Evolutionary conservation across 2,888 invertebrate genomes (phyloP).

Genomic region (Cerceris ruficornis): DNA sequence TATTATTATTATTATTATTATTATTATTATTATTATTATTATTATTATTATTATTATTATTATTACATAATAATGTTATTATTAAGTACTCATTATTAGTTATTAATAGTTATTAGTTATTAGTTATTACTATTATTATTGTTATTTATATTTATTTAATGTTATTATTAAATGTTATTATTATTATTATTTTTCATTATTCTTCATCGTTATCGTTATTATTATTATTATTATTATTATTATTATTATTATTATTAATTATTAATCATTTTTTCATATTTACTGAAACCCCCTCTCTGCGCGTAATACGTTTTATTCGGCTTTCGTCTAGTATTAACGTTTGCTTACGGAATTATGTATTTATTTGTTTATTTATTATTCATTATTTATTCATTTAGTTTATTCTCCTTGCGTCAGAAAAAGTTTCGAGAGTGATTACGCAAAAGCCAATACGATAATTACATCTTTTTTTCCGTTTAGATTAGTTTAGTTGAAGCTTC

Average conservation of each 20-base stretch:
- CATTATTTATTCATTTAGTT: conserved; percentile 49
- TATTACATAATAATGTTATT: conserved; percentile 47
- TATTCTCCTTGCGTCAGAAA: conserved; percentile 61
- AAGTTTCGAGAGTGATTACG: conserved; percentile 69
- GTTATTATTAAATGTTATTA: conserved; percentile 27
- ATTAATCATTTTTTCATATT: conserved; percentile 30
- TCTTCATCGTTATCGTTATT: conserved; percentile 11
- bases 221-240: conserved; percentile 34
- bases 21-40: conserved; percentile 50
- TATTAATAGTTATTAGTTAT: background rate
- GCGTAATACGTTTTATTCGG: conserved; percentile 41
- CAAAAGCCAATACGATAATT: conserved; percentile 64
- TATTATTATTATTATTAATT: conserved; percentile 39
- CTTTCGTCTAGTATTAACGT: conserved; percentile 40
- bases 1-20: conserved; percentile 36
- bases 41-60: conserved; percentile 32
- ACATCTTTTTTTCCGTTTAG: conserved; percentile 64
- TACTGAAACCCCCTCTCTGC: conserved; percentile 43
- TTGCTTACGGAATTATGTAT: conserved; percentile 35
- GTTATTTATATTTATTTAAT: conserved; percentile 19
- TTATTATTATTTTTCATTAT: conserved; percentile 45
- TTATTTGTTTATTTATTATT: conserved; percentile 51
- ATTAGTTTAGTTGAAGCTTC: conserved; percentile 83
- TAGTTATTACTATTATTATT: conserved; percentile 41
- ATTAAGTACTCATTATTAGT: conserved; percentile 26